Evolutionary conservation across 1,140 invertebrate species (phyloP), one percentile per base, ranked within the genome.

Genomic region (Heliconius nattereri): DNA sequence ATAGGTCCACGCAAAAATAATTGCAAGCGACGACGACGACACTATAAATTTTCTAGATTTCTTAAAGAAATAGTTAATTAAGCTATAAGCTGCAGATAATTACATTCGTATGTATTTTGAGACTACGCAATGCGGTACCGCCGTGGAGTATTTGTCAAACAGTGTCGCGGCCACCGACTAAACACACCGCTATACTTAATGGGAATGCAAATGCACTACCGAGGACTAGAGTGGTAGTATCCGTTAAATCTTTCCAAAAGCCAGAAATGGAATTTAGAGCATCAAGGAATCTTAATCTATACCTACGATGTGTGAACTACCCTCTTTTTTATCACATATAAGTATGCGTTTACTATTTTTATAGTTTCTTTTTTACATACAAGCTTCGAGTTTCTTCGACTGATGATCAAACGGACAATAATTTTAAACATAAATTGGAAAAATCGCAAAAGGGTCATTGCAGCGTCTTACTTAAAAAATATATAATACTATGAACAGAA

Each of bases 131-230:
- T 76, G 75, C 75, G 66, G 60, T 57, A 45, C 19, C 72, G 54
- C 52, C 74, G 74, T 74, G 49, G 73, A 84, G 81, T 84, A 84
- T 84, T 84, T 84, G 83, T 82, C 83, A 84, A 84, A 82, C 83
- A 84, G 76, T 75, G 83, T 82, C 79, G 78, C 83, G 78, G 80
- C 76, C 80, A 73, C 81, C 78, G 74, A 78, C 76, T 79, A 83
- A 82, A 85, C 84, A 84, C 81, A 52, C 75, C 74, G 82, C 26
- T 26, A 26, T 66, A 57, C 54, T 57, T 57, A 66, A 72, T 84
- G 80, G 81, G 75, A 83, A 83, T 84, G 84, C 83, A 80, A 86
- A 86, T 86, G 83, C 75, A 77, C 73, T 71, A 72, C 77, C 81
- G 60, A 66, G 26, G 29, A 26, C 60, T 26, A 66, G 60, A 66